These are phyloP conservation scores for Peromyscus nudipes DNA, from an alignment of 2,797 vertebrate species.

Conservation along the genomic window DNA sequence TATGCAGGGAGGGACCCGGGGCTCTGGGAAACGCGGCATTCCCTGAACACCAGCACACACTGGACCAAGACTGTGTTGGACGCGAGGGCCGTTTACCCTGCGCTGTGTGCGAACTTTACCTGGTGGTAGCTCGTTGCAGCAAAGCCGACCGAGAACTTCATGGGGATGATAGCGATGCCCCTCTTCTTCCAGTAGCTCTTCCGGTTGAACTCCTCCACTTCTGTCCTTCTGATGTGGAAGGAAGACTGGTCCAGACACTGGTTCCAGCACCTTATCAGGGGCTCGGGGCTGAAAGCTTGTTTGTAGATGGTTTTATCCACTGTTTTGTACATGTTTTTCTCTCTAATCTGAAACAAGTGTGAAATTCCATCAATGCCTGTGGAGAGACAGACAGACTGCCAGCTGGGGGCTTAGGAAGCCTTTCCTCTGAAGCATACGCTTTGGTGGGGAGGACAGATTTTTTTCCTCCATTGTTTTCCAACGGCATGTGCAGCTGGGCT, in stretches of 20 bases:
- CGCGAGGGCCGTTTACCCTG: background rate
- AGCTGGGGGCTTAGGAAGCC: background rate
- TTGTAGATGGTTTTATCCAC: slow-evolving; percentile 90
- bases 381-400: background rate
- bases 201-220: slow-evolving; percentile 90
- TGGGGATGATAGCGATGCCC: slow-evolving; percentile 92
- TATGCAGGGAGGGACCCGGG: background rate
- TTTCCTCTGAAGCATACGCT: background rate
- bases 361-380: slow-evolving; percentile 20
- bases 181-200: slow-evolving; percentile 94
- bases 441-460: background rate
- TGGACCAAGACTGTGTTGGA: background rate
- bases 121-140: slow-evolving; percentile 90
- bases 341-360: slow-evolving; percentile 90
- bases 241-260: slow-evolving; percentile 90
- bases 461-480: background rate
- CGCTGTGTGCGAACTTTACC: slow-evolving; percentile 83
- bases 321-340: slow-evolving; percentile 94
- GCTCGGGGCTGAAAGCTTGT: slow-evolving; percentile 90
- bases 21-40: background rate
- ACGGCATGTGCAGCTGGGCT: background rate
- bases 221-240: slow-evolving; percentile 85
- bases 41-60: background rate
- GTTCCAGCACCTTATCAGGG: slow-evolving; percentile 92
- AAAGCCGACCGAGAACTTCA: slow-evolving; percentile 93